Conservation (phyloP, 2,888 invertebrate species). For the Hydriomena furcata region DNA sequence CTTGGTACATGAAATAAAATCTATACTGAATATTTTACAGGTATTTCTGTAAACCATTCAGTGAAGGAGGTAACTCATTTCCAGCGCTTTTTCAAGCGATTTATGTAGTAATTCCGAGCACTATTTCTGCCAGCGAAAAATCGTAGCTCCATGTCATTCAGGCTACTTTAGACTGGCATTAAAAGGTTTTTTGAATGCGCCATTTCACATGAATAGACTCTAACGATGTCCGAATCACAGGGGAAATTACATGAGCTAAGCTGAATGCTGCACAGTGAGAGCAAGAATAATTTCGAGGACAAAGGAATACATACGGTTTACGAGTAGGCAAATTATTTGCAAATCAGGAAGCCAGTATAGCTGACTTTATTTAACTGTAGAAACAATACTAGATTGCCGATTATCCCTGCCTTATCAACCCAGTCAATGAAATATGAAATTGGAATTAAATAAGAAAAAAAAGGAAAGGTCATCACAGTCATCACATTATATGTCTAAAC, state of each 20-base stretch:
- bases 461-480: too few species aligned
- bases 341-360: neutral
- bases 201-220: slow-evolving; percentile 65
- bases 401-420: too few species aligned
- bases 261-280: slow-evolving; percentile 34
- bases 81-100: neutral
- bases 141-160: slow-evolving; percentile 16
- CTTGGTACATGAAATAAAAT: too few species aligned
- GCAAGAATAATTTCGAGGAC: slow-evolving; percentile 21
- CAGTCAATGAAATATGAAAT: too few species aligned
- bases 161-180: slow-evolving; percentile 27
- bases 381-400: too few species aligned
- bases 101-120: neutral
- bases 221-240: slow-evolving; percentile 68
- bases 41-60: too few species aligned
- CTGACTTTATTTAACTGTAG: neutral
- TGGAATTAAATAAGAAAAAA: too few species aligned
- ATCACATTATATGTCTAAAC: too few species aligned
- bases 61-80: too few species aligned
- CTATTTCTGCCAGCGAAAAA: slow-evolving; percentile 14
- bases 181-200: slow-evolving; percentile 41
- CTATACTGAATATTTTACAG: too few species aligned
- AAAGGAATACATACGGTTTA: slow-evolving; percentile 9
- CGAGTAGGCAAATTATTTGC: slow-evolving; percentile 1
- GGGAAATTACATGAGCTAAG: slow-evolving; percentile 63